Percentiles rank a stretch among this genome's conserved stretches.
phyloP scores from a whole-genome alignment of 2,888 invertebrate species.

The Steromphala cineraria region DNA sequence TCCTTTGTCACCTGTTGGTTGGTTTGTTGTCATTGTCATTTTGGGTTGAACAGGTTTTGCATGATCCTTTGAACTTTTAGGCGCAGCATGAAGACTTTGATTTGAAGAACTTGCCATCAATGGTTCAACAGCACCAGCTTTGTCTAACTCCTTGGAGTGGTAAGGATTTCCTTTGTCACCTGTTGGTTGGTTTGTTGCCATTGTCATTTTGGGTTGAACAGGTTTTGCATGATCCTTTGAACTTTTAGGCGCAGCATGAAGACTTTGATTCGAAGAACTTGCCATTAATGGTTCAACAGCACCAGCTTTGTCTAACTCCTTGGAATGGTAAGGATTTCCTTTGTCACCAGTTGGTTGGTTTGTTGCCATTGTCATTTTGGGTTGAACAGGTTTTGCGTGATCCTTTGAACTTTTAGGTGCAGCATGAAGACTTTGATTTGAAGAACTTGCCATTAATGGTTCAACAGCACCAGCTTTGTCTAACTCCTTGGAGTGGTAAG shows the following conservation, averaged over 20 bases:
- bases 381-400: not conserved
- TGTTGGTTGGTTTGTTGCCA: not conserved
- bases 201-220: not conserved
- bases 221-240: too few species aligned
- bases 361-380: not conserved
- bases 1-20: constrained; percentile 5
- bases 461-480: not conserved
- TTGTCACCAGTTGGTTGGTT: not conserved
- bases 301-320: not conserved
- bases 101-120: not conserved
- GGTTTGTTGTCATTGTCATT: not conserved
- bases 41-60: not conserved
- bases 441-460: not conserved
- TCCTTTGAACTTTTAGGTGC: not conserved
- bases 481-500: constrained; percentile 7
- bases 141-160: not conserved
- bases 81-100: not conserved
- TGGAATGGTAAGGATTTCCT: not conserved
- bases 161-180: not conserved
- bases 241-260: too few species aligned
- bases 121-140: not conserved
- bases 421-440: not conserved
- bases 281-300: not conserved
- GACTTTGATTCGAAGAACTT: not conserved
- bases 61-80: too few species aligned